Conservation (phyloP, 1,140 invertebrate genomes). For the Lamellibrachia luymesi region DNA sequence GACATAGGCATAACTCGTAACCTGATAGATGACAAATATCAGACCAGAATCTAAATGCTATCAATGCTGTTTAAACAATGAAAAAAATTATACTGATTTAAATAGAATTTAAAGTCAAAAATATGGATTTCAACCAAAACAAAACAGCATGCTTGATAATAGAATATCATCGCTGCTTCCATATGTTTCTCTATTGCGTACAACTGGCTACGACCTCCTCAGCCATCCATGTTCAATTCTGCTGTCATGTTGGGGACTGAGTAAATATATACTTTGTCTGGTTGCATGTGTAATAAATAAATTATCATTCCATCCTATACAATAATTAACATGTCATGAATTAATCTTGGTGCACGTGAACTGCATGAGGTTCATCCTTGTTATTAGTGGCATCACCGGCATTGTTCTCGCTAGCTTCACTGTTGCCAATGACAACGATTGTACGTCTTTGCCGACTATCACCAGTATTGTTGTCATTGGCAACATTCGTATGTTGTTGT, state of each 20-base stretch:
- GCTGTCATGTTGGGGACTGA: background rate
- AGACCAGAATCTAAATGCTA: too few relatives aligned
- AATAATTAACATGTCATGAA: background rate
- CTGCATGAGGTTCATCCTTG: background rate
- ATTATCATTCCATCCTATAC: background rate
- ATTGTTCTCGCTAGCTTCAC: background rate
- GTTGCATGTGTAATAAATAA: background rate
- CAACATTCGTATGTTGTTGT: background rate
- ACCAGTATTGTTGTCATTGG: slow-evolving; percentile 5
- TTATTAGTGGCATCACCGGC: background rate
- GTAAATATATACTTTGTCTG: background rate
- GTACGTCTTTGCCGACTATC: background rate
- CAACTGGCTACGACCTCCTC: background rate
- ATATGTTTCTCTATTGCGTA: background rate
- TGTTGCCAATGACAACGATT: background rate
- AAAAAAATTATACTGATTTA: too few relatives aligned
- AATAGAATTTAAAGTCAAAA: too few relatives aligned
- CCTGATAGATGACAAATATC: too few relatives aligned
- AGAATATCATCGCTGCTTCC: background rate
- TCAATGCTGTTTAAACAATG: too few relatives aligned
- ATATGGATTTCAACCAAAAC: too few relatives aligned
- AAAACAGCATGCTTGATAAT: too few relatives aligned
- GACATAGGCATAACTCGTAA: too few relatives aligned
- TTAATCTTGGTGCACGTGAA: background rate
- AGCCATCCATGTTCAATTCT: background rate